Conservation (phyloP, 2,888 invertebrate species). For the Ophion slaviceki region DNA sequence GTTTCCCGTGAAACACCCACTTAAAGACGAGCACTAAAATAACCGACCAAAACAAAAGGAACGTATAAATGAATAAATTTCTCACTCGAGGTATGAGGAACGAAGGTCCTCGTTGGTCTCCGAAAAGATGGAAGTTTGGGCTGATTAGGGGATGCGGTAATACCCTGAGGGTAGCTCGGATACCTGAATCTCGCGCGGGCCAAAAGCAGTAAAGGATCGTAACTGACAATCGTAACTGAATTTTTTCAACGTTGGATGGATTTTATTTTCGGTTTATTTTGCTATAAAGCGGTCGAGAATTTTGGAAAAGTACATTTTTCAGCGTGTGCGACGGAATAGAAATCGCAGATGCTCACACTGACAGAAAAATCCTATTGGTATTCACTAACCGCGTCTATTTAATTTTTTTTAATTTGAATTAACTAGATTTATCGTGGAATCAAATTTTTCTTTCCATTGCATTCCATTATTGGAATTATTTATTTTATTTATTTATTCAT, state of each 20-base stretch:
- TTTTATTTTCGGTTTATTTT: conserved; percentile 4
- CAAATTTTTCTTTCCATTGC: no score
- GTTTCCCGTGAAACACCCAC: conserved; percentile 42
- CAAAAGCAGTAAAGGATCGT: conserved; percentile 35
- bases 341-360: background rate
- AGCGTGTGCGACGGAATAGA: background rate
- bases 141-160: conserved; percentile 22
- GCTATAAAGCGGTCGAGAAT: background rate
- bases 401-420: no score
- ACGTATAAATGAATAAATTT: conserved; percentile 44
- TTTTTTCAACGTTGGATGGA: conserved; percentile 5
- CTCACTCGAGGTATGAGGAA: background rate
- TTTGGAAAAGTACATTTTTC: background rate
- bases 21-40: conserved; percentile 27
- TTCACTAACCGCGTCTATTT: no score
- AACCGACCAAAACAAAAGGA: conserved; percentile 14
- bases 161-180: background rate
- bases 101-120: background rate
- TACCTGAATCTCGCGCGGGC: conserved; percentile 30
- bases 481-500: no score
- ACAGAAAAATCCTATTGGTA: no score
- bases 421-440: no score
- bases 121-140: background rate
- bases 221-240: conserved; percentile 3
- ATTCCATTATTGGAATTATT: no score